These are phyloP conservation scores for Drosophila paranaensis DNA, from an alignment of 2,888 invertebrate species.

Conservation along the genomic window DNA sequence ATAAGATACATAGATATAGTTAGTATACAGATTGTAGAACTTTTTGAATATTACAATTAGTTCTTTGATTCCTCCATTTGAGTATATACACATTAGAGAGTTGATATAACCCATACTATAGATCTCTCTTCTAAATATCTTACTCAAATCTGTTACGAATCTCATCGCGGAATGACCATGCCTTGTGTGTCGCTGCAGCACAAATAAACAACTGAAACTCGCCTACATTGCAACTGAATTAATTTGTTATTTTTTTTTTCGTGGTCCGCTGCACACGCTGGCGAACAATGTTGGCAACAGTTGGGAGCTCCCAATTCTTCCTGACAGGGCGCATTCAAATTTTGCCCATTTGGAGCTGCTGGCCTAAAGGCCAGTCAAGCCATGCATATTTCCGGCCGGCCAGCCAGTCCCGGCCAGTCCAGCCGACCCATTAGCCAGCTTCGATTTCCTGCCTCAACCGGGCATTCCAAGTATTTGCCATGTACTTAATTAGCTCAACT, in stretches of 20 bases:
- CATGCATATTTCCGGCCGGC: constrained; percentile 77
- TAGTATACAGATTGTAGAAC: too few species aligned
- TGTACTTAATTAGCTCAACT: constrained; percentile 63
- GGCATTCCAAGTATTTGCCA: constrained; percentile 69
- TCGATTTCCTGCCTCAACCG: constrained; percentile 63
- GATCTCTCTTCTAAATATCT: not conserved
- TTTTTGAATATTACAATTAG: not conserved
- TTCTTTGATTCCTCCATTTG: not conserved
- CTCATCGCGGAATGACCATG: not conserved
- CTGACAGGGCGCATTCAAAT: constrained; percentile 74
- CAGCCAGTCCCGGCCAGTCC: constrained; percentile 17
- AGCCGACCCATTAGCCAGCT: constrained; percentile 55
- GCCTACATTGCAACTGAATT: constrained; percentile 63
- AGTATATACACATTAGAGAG: not conserved
- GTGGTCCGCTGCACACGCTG: constrained; percentile 67
- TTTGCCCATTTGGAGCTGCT: constrained; percentile 62
- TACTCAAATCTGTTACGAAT: not conserved
- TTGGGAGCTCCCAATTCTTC: constrained; percentile 58
- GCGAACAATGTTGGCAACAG: constrained; percentile 12
- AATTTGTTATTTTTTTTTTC: constrained; percentile 54
- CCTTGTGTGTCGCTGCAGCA: not conserved
- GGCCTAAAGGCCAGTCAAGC: constrained; percentile 64
- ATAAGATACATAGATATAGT: too few species aligned
- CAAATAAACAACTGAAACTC: constrained; percentile 22
- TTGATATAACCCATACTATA: not conserved